Percentiles rank a stretch among this genome's conserved stretches.
Evolutionary conservation across 2,113 vertebrate species (phyloP).

Genomic region (Propithecus coquereli): DNA sequence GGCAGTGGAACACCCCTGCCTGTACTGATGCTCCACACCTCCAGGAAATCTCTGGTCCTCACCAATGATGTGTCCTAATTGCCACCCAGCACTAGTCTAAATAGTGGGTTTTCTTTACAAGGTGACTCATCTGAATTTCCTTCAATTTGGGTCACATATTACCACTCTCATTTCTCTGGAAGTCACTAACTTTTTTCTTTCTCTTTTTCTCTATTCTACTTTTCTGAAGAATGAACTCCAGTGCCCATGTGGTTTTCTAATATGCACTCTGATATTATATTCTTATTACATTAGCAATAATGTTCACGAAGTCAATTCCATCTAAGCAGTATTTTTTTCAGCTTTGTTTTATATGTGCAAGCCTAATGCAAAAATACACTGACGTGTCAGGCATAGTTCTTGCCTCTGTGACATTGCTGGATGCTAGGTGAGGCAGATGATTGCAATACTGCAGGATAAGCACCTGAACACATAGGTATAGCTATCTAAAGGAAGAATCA

Average conservation of each 20-base stretch:
- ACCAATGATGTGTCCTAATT: not conserved
- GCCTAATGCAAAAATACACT: not conserved
- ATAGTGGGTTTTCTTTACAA: not conserved
- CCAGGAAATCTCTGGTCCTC: not conserved
- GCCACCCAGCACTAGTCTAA: not conserved
- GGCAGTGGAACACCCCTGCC: accelerated
- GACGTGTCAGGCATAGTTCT: not conserved
- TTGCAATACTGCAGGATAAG: accelerated
- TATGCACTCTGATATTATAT: not conserved
- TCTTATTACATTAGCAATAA: not conserved
- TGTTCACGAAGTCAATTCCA: not conserved
- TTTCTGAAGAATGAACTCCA: not conserved
- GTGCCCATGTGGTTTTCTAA: not conserved
- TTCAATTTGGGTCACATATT: not conserved
- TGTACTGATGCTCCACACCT: not conserved
- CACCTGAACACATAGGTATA: not conserved
- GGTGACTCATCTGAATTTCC: not conserved
- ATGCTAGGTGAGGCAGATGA: not conserved
- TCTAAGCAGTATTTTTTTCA: not conserved
- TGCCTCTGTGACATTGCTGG: not conserved
- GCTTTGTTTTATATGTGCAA: not conserved
- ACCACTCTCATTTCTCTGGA: not conserved
- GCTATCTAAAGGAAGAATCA: not conserved
- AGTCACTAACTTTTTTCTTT: not conserved
- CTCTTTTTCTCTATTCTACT: not conserved